phyloP scores from a whole-genome alignment of 2,797 vertebrate genomes.

The Sebastes jordani region DNA sequence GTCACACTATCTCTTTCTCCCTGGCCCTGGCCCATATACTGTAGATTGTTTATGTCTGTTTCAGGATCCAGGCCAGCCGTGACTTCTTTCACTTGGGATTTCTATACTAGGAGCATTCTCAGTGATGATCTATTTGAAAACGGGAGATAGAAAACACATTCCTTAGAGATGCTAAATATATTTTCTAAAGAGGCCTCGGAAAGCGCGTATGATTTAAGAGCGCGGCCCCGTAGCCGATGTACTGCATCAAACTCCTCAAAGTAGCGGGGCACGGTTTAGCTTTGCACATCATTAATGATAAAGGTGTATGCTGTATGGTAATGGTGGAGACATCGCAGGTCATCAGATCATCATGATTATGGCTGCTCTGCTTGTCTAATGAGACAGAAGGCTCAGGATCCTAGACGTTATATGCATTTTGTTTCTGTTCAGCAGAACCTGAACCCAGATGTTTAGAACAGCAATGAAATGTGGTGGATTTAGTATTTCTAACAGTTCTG shows the following conservation, averaged over 20 bases:
- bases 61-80: constrained; percentile 63
- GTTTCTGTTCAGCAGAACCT: background rate
- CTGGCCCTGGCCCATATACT: constrained; percentile 60
- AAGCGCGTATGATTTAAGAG: constrained; percentile 60
- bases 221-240: background rate
- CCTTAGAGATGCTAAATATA: constrained; percentile 66
- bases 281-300: constrained; percentile 52
- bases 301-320: constrained; percentile 29
- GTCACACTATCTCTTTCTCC: constrained; percentile 37
- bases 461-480: background rate
- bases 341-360: constrained; percentile 16
- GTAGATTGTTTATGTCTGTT: constrained; percentile 63
- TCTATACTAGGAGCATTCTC: constrained; percentile 54
- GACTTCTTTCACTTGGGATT: constrained; percentile 66
- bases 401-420: background rate
- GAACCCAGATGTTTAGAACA: background rate
- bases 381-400: constrained; percentile 26
- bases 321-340: constrained; percentile 25
- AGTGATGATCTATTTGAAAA: constrained; percentile 66
- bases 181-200: constrained; percentile 43
- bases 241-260: constrained; percentile 48
- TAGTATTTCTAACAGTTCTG: background rate
- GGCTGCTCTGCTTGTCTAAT: constrained; percentile 32
- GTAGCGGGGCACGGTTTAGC: constrained; percentile 32
- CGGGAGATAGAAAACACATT: constrained; percentile 44